Percentiles rank a stretch among this genome's conserved stretches.
phyloP scores from a whole-genome alignment of 2,797 vertebrate species.

The Adelosebastes latens region DNA sequence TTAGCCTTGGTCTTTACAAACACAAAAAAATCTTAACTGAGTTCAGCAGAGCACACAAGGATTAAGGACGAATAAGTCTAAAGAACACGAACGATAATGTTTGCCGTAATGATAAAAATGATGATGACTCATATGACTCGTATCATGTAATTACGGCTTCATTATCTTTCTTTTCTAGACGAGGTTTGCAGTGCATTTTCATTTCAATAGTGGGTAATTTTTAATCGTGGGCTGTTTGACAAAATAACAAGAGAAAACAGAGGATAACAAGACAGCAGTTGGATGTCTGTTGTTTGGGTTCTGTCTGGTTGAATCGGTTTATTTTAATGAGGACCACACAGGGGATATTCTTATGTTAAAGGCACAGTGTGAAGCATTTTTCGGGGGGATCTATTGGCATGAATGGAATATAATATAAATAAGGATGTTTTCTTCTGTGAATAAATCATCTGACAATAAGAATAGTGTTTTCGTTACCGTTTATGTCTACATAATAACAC shows the following conservation, averaged over 20 bases:
- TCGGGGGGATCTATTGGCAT: too few species aligned
- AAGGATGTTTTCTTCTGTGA: too few species aligned
- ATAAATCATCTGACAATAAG: too few species aligned
- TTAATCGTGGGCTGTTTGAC: not conserved
- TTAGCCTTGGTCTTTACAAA: not conserved
- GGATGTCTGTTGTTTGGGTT: not conserved
- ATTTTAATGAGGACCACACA: not conserved
- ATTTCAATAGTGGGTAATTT: not conserved
- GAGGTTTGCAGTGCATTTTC: not conserved
- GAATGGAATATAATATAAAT: too few species aligned
- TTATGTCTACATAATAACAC: too few species aligned
- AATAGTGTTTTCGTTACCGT: too few species aligned
- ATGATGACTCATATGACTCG: not conserved
- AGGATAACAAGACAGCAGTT: not conserved
- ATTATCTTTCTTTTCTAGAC: not conserved
- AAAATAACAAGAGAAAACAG: not conserved
- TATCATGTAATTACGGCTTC: not conserved
- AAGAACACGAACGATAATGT: too few species aligned
- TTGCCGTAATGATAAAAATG: not conserved
- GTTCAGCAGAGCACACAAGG: not conserved
- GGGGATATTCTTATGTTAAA: not conserved
- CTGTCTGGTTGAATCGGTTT: not conserved
- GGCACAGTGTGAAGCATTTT: too few species aligned
- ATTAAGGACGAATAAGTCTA: too few species aligned
- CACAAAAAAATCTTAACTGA: not conserved